A percentile compares a stretch with the other conserved stretches of the same genome.
These are phyloP conservation scores for Diceros bicornis DNA, from an alignment of 2,797 vertebrate species.

Conservation along the genomic window DNA sequence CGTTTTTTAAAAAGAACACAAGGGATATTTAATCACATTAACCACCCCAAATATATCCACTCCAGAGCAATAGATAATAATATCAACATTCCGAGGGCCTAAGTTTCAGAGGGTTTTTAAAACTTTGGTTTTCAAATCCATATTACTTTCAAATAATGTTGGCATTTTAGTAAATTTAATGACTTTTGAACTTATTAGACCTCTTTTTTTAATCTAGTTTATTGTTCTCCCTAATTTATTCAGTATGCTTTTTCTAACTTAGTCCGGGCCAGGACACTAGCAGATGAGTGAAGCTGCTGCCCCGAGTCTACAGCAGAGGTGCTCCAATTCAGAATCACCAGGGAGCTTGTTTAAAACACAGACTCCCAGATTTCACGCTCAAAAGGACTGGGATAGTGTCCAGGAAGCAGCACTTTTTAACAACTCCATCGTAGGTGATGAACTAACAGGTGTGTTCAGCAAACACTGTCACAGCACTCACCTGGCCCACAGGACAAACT, in stretches of 20 bases:
- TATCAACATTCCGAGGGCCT: constrained; percentile 1
- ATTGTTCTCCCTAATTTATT: not conserved
- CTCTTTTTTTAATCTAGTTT: not conserved
- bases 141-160: constrained; percentile 47
- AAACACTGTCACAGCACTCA: not conserved
- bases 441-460: not conserved
- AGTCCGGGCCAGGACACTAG: not conserved
- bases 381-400: not conserved
- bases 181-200: not conserved
- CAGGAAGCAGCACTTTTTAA: not conserved
- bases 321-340: not conserved
- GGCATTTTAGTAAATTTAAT: not conserved
- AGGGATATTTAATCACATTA: not conserved
- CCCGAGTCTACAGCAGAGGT: not conserved
- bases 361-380: not conserved
- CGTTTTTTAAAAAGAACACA: not conserved
- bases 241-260: not conserved
- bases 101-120: not conserved
- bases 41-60: not conserved
- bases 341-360: not conserved
- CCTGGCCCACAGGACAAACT: not conserved
- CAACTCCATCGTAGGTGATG: not conserved
- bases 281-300: not conserved
- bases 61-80: not conserved
- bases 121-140: not conserved